Evolutionary conservation across 2,113 vertebrate genomes (phyloP), one percentile per base, ranked within the genome.

Genomic region (Hymenochirus boettgeri): DNA sequence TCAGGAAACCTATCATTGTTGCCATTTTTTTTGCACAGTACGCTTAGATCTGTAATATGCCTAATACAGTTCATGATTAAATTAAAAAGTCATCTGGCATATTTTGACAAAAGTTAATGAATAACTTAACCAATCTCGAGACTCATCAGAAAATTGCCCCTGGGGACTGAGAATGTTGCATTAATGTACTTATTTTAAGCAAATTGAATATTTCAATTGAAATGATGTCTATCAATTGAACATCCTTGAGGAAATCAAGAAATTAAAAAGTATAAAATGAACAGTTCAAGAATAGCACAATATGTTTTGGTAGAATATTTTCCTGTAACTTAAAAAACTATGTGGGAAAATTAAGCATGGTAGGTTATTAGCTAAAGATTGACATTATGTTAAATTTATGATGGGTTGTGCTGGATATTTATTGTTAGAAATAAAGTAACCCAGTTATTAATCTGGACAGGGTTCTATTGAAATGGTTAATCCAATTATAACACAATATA

Each of bases 121-220:
- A 69, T 69, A 69, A 60, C 31, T 69, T 69, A 69, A 60, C 56
- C 47, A 69, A 52, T 69, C 65, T 69, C 65, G n/a, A 69, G 56
- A 69, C 57, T 69, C 59, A 69, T 69, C 65, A 69, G 57, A 69
- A 60, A n/a, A 69, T 45, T 52, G 52, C 65, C 56, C 65, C 53
- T 60, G 65, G 52, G 65, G 57, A 53, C 22, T 60, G 45, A 29
- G 56, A 69, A 69, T 60, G 57, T 51, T 52, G 56, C 47, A 42
- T 60, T 69, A 69, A 58, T 60, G 25, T 56, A 60, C 48, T 69
- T 69, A 69, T 69, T 35, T 69, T 60, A 45, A 53, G 65, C 65
- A 69, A 60, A 60, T 42, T 60, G 65, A 69, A 69, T 69, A 60
- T 69, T 69, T 69, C 56, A 69, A 69, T 53, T 69, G 65, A 69